phyloP scores from a whole-genome alignment of 2,888 invertebrate genomes.

The Chymomyza caudatula region DNA sequence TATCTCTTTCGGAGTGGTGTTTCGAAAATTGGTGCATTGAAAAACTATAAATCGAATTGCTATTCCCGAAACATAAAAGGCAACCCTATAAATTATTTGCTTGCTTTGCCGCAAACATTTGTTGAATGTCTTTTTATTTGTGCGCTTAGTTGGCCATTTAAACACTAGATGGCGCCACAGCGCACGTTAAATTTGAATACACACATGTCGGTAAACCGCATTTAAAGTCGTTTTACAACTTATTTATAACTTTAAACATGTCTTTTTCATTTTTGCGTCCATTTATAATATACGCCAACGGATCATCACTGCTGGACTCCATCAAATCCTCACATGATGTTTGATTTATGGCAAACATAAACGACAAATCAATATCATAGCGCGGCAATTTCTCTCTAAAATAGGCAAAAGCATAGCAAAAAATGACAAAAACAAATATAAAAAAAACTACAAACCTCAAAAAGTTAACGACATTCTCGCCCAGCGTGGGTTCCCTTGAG shows the following conservation, averaged over 20 bases:
- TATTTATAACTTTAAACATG: conserved; percentile 69
- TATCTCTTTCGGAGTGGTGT: no score
- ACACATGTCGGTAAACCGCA: neutral
- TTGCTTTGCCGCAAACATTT: no score
- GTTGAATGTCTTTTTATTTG: no score
- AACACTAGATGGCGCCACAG: no score
- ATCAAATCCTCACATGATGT: conserved; percentile 78
- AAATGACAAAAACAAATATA: neutral
- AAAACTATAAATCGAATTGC: no score
- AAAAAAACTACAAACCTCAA: conserved; percentile 60
- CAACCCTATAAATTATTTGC: neutral
- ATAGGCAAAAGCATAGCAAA: conserved; percentile 15
- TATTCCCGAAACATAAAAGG: no score
- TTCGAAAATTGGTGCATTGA: no score
- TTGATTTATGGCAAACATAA: conserved; percentile 90
- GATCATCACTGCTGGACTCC: conserved; percentile 74
- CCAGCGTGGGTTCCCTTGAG: conserved; percentile 82
- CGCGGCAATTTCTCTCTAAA: conserved; percentile 78
- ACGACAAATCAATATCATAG: conserved; percentile 91
- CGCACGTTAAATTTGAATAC: no score
- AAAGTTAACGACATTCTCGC: conserved; percentile 80
- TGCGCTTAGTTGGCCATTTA: no score
- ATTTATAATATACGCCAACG: conserved; percentile 74
- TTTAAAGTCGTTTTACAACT: conserved; percentile 8
- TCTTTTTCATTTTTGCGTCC: conserved; percentile 66